Conservation (phyloP, 1,140 invertebrate species). For the Lepidurus packardi region DNA sequence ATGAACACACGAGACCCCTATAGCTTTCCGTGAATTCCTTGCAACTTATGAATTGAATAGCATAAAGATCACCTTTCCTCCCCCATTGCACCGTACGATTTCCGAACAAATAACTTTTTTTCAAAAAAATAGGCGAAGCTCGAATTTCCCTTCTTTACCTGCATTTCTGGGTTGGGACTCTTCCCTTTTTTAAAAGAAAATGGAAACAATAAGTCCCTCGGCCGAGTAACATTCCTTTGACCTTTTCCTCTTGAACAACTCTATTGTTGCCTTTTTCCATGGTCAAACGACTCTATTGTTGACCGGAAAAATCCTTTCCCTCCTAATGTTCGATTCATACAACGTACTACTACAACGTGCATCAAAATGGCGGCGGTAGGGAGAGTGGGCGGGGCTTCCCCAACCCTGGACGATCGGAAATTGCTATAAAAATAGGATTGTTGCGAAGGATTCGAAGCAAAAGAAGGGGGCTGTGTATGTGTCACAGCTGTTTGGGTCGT, state of each 20-base stretch:
- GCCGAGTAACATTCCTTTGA: not conserved
- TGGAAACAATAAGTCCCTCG: not conserved
- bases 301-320: not conserved
- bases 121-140: not conserved
- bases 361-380: not conserved
- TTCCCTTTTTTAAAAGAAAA: not conserved
- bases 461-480: not conserved
- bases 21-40: not conserved
- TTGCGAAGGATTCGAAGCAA: not conserved
- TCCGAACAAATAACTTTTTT: not conserved
- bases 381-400: not conserved
- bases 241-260: conserved; percentile 4
- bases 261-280: not conserved
- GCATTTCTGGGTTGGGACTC: not conserved
- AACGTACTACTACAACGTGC: not conserved
- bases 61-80: not conserved
- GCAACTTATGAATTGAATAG: not conserved
- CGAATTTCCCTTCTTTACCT: conserved; percentile 7
- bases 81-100: not conserved
- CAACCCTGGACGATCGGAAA: not conserved
- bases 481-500: not conserved
- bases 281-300: conserved; percentile 6
- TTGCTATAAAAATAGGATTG: not conserved
- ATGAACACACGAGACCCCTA: not conserved
- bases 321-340: not conserved